A percentile compares a stretch with the other conserved stretches of the same genome.
Conservation (phyloP, 2,888 invertebrate genomes). For the Epinotia brunnichana region DNA sequence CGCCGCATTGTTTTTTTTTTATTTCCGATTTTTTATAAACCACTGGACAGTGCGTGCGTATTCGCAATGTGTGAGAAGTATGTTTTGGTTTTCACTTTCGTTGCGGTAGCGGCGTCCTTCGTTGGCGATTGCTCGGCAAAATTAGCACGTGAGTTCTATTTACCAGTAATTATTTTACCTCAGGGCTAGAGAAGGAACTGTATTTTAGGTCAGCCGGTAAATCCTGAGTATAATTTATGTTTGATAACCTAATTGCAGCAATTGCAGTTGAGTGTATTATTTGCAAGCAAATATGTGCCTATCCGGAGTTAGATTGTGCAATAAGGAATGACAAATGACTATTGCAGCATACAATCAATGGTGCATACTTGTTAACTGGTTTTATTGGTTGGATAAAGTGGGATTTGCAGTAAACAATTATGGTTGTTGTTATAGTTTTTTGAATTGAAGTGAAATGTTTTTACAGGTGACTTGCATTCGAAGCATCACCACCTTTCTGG, state of each 20-base stretch:
- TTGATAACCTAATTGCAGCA: conserved; percentile 28
- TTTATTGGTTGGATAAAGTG: conserved; percentile 7
- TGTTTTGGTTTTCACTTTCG: conserved; percentile 63
- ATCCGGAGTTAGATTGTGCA: conserved; percentile 34
- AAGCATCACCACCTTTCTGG: neutral
- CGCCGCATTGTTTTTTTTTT: conserved; percentile 53
- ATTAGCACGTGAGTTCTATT: conserved; percentile 72
- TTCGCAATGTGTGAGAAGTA: conserved; percentile 70
- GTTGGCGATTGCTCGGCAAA: conserved; percentile 63
- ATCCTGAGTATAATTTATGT: conserved; percentile 35
- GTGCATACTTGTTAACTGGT: conserved; percentile 27
- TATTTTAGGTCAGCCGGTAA: conserved; percentile 38
- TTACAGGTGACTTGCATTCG: neutral
- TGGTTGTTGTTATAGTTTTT: neutral
- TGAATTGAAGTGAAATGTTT: neutral
- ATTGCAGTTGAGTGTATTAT: conserved; percentile 22
- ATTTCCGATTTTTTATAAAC: conserved; percentile 45
- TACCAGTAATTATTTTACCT: conserved; percentile 41
- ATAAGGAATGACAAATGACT: conserved; percentile 42
- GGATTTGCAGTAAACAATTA: neutral
- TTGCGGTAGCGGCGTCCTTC: conserved; percentile 60
- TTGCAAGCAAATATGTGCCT: conserved; percentile 22
- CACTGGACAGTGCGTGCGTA: conserved; percentile 48
- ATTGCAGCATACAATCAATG: conserved; percentile 35
- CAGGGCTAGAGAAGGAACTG: conserved; percentile 30